phyloP scores from a whole-genome alignment of 2,888 invertebrate genomes.

The Chelonus formosanus region DNA sequence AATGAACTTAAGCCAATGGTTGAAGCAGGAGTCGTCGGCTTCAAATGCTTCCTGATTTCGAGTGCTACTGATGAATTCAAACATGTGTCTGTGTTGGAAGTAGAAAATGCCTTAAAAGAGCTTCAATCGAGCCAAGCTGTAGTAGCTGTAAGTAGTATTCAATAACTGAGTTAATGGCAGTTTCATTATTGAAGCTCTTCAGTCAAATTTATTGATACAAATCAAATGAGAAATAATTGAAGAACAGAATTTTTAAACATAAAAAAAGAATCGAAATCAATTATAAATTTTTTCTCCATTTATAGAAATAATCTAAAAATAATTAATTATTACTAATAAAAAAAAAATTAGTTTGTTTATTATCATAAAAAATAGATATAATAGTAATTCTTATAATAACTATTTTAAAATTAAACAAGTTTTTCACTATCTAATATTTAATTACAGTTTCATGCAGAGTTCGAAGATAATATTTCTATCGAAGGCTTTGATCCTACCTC shows the following conservation, averaged over 20 bases:
- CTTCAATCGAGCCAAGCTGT: slow-evolving; percentile 71
- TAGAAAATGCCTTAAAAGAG: slow-evolving; percentile 69
- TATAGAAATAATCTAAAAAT: slow-evolving; percentile 37
- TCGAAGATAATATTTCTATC: slow-evolving; percentile 63
- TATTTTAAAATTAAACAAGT: too few relatives aligned
- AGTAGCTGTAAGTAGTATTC: slow-evolving; percentile 68
- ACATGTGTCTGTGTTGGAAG: slow-evolving; percentile 69
- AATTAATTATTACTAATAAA: slow-evolving; percentile 13
- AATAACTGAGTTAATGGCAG: too few relatives aligned
- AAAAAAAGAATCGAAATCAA: too few relatives aligned
- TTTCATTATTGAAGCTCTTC: too few relatives aligned
- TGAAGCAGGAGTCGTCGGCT: slow-evolving; percentile 75
- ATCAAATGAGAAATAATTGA: too few relatives aligned
- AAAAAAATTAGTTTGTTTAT: neutral
- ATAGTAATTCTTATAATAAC: too few relatives aligned
- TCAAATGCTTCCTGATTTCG: slow-evolving; percentile 77
- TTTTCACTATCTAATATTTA: neutral
- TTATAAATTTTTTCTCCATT: too few relatives aligned
- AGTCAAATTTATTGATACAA: too few relatives aligned
- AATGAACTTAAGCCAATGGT: slow-evolving; percentile 70
- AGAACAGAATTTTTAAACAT: too few relatives aligned
- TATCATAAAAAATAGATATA: neutral
- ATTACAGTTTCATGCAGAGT: slow-evolving; percentile 77
- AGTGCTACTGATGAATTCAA: slow-evolving; percentile 77
- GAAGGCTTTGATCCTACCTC: slow-evolving; percentile 67